phyloP scores from a whole-genome alignment of 1,140 invertebrate genomes.

The Trichonephila inaurata region DNA sequence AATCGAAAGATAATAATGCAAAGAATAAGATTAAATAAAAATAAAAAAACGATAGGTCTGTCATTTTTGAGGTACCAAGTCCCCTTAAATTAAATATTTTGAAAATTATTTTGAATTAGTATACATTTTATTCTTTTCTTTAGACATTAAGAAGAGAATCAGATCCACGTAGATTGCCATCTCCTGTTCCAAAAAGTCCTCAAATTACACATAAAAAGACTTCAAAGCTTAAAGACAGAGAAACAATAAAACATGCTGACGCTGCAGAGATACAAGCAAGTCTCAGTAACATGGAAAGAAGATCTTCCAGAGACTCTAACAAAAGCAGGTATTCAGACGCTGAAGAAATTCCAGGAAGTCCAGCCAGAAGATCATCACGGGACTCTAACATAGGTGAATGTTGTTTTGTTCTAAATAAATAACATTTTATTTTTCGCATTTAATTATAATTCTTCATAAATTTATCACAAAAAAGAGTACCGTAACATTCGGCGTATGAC shows the following conservation, averaged over 20 bases:
- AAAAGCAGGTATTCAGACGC: constrained; percentile 12
- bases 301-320: constrained; percentile 40
- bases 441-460: no score
- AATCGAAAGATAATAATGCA: no score
- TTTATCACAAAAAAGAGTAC: no score
- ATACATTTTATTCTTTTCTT: background rate
- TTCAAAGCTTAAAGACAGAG: background rate
- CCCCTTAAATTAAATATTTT: no score
- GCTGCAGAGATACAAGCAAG: background rate
- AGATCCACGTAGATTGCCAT: background rate
- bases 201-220: background rate
- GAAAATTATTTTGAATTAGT: no score
- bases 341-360: background rate
- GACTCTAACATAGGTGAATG: background rate
- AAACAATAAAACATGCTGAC: background rate
- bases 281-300: background rate
- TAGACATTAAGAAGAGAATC: constrained; percentile 24
- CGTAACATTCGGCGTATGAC: no score
- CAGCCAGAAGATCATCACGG: background rate
- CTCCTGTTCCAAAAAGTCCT: constrained; percentile 28
- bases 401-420: background rate
- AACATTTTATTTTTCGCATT: no score
- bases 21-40: no score
- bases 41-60: no score
- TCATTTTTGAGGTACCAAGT: no score